Conservation (phyloP, 2,888 invertebrate species). For the Branchipolynoe longqiensis region DNA sequence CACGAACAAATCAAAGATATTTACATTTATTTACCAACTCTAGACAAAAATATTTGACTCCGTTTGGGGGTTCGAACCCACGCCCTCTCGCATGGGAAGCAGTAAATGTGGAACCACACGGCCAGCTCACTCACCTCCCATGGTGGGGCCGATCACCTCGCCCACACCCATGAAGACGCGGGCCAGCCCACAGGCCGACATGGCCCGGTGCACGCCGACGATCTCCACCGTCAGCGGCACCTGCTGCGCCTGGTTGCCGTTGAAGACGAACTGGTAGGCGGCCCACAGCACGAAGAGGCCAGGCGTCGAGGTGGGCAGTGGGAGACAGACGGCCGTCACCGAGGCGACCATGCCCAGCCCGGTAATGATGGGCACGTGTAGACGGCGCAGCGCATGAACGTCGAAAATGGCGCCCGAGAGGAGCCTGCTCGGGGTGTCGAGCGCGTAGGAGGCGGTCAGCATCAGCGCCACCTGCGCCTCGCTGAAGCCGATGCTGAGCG, state of each 20-base stretch:
- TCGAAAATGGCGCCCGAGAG: slow-evolving; percentile 32
- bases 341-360: not conserved
- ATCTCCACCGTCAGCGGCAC: slow-evolving; percentile 19
- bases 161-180: slow-evolving; percentile 45
- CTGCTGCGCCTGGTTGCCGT: slow-evolving; percentile 20
- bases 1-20: not conserved
- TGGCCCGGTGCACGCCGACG: slow-evolving; percentile 26
- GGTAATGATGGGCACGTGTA: slow-evolving; percentile 31
- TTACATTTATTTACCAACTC: not conserved
- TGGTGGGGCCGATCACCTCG: slow-evolving; percentile 24
- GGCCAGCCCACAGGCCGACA: slow-evolving; percentile 20
- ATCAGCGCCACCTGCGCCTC: slow-evolving; percentile 29
- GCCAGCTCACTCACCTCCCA: slow-evolving; percentile 13
- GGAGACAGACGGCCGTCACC: not conserved
- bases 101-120: not conserved
- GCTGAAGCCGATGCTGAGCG: slow-evolving; percentile 1
- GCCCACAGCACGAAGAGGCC: slow-evolving; percentile 38
- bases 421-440: slow-evolving; percentile 39
- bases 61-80: not conserved
- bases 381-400: not conserved
- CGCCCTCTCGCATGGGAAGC: not conserved
- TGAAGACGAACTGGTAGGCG: slow-evolving; percentile 26
- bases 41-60: not conserved
- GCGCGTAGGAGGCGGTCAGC: slow-evolving; percentile 17
- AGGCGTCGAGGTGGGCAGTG: not conserved